Evolutionary conservation across 2,797 vertebrate genomes (phyloP).

Genomic region (Tragelaphus oryx): DNA sequence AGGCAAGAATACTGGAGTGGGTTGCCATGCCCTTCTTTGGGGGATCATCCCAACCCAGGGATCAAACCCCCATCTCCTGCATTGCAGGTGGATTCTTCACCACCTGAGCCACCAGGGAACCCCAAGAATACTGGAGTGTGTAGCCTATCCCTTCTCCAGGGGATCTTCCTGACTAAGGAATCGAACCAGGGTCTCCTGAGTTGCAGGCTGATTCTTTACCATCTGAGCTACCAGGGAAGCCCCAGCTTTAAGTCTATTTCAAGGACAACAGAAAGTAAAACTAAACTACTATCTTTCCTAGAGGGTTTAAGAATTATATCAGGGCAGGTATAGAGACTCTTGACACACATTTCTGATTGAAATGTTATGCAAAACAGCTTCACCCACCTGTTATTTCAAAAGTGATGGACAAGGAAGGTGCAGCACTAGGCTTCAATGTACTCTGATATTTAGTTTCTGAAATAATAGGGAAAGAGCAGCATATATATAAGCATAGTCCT

Average conservation of each 20-base stretch:
- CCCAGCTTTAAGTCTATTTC: not conserved
- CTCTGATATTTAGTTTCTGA: slow-evolving; percentile 90
- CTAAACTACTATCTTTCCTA: not conserved
- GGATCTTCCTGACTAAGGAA: not conserved
- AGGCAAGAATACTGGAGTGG: not conserved
- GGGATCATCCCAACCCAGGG: accelerated
- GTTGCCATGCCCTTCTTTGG: not conserved
- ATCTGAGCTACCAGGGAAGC: not conserved
- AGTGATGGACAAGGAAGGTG: slow-evolving; percentile 91
- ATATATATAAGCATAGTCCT: slow-evolving; percentile 73
- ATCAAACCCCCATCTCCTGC: not conserved
- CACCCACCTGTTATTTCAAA: slow-evolving; percentile 94
- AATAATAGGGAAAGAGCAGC: slow-evolving; percentile 87
- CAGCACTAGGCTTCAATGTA: slow-evolving; percentile 87
- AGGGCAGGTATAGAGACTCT: not conserved
- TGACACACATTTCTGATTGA: slow-evolving; percentile 32
- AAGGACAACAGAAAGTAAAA: not conserved
- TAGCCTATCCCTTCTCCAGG: not conserved
- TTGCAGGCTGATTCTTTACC: not conserved
- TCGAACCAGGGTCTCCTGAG: not conserved
- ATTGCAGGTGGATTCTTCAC: not conserved
- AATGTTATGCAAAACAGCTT: slow-evolving; percentile 58
- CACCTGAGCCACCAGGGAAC: not conserved
- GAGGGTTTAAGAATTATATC: not conserved
- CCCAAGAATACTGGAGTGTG: not conserved